Conservation (phyloP, 2,113 vertebrate genomes). For the Hippocampus comes region DNA sequence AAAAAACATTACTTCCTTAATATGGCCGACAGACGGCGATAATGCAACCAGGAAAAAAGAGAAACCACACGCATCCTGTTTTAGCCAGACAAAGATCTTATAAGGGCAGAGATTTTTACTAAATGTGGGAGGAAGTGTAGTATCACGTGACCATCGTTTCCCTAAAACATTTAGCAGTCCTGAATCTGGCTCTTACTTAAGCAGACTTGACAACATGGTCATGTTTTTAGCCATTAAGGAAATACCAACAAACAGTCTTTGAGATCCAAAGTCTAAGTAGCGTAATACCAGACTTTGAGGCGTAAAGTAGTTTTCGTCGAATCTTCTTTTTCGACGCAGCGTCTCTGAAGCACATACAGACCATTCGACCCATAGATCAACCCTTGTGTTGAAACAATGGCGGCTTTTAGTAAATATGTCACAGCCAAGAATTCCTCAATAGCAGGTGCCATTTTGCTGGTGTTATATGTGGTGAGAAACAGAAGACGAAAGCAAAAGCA, state of each 20-base stretch:
- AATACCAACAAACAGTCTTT: not conserved
- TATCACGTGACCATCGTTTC: not conserved
- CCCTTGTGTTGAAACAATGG: conserved; percentile 75
- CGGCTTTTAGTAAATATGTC: conserved; percentile 85
- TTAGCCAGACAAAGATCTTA: not conserved
- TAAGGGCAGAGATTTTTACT: not conserved
- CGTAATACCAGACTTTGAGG: not conserved
- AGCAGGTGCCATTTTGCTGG: conserved; percentile 76
- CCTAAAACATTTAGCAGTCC: not conserved
- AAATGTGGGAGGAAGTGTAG: too few relatives aligned
- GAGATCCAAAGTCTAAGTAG: not conserved
- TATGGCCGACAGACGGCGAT: too few relatives aligned
- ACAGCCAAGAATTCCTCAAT: conserved; percentile 83
- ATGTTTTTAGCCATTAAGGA: not conserved
- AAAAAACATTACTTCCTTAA: too few relatives aligned
- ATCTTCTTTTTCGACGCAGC: not conserved
- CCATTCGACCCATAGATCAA: conserved; percentile 8
- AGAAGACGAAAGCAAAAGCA: conserved; percentile 51
- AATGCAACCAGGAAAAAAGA: too few relatives aligned
- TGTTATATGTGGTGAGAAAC: conserved; percentile 76
- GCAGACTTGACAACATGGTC: not conserved
- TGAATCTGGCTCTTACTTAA: not conserved
- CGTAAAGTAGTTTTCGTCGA: not conserved
- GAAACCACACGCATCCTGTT: too few relatives aligned
- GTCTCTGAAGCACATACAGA: not conserved